These are phyloP conservation scores for Parascotia fuliginaria DNA, from an alignment of 2,888 invertebrate genomes.

Conservation along the genomic window DNA sequence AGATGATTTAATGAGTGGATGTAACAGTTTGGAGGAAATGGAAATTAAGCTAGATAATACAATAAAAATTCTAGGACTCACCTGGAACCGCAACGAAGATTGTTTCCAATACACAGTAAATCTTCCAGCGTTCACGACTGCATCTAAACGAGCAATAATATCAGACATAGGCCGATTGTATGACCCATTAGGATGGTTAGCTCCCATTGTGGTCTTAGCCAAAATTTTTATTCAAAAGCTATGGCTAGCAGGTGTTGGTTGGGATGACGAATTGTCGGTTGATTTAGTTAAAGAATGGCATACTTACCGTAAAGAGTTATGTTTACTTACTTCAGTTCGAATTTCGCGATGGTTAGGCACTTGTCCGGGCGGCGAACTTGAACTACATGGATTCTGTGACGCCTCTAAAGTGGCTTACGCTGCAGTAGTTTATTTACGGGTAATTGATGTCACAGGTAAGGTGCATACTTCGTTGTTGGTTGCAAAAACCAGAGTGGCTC, in stretches of 20 bases:
- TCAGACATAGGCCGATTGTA: constrained; percentile 11
- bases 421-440: too few species aligned
- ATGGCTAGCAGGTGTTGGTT: constrained; percentile 17
- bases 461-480: background rate
- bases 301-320: constrained; percentile 21
- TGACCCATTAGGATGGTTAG: too few species aligned
- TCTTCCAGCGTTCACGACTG: too few species aligned
- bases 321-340: constrained; percentile 5
- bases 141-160: too few species aligned
- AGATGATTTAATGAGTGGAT: constrained; percentile 7
- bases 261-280: constrained; percentile 13
- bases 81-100: too few species aligned
- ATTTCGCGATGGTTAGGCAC: constrained; percentile 30
- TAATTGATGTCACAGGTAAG: background rate
- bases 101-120: too few species aligned
- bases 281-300: constrained; percentile 27
- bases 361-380: background rate
- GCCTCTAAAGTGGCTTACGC: constrained; percentile 3
- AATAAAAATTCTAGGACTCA: too few species aligned
- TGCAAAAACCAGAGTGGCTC: constrained; percentile 3
- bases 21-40: background rate
- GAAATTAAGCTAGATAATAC: background rate
- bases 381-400: constrained; percentile 1
- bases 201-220: too few species aligned
- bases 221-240: too few species aligned